Conservation (phyloP, 2,113 vertebrate genomes). For the Tetrax tetrax region DNA sequence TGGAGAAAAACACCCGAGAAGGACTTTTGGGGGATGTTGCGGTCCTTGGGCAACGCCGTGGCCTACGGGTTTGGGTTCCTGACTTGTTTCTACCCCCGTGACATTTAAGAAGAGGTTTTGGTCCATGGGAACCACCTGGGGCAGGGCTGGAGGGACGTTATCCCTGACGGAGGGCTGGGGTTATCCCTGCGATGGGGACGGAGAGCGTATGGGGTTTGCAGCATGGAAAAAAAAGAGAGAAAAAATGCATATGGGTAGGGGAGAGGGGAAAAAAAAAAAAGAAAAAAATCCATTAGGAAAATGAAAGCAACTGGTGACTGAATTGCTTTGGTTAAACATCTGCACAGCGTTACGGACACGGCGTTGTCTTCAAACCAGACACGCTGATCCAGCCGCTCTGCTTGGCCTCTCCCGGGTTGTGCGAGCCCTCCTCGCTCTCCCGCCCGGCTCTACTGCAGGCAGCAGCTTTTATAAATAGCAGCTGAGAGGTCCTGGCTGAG, state of each 20-base stretch:
- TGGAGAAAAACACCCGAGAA: accelerated
- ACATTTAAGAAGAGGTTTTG: neutral
- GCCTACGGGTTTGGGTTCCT: neutral
- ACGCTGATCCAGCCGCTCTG: neutral
- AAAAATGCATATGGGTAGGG: neutral
- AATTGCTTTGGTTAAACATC: neutral
- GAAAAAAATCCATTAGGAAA: neutral
- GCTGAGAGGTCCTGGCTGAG: neutral
- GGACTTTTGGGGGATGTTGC: neutral
- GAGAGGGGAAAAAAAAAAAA: too few relatives aligned
- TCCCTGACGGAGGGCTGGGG: neutral
- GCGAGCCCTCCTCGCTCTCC: neutral
- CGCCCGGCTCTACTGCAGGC: neutral
- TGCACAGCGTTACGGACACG: neutral
- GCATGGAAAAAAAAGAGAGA: neutral
- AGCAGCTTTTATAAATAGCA: neutral
- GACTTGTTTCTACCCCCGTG: neutral
- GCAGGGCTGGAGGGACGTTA: neutral
- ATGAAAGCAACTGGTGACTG: neutral
- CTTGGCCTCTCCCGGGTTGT: neutral
- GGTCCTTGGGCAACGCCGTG: accelerated
- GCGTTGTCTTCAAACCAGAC: neutral
- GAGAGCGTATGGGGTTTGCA: neutral
- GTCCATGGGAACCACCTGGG: accelerated
- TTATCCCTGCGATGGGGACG: neutral